Evolutionary conservation across 2,888 invertebrate species (phyloP).

Genomic region (Coelinius sp.): DNA sequence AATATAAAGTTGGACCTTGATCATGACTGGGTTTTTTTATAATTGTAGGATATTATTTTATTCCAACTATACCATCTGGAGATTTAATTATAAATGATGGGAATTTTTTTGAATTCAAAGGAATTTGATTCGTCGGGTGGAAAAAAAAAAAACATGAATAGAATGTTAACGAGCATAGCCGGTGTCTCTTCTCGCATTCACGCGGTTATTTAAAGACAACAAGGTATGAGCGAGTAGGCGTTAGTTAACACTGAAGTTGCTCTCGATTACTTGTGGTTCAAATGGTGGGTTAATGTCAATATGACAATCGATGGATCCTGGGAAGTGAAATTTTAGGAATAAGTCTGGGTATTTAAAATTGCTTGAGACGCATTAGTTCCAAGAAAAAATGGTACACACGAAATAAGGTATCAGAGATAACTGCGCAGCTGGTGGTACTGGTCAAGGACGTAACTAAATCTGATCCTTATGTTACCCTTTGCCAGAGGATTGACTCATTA

Average conservation of each 20-base stretch:
- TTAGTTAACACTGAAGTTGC: conserved; percentile 24
- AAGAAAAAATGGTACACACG: too few species aligned
- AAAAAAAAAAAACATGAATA: not conserved
- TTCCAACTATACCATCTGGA: not conserved
- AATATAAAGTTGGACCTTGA: too few species aligned
- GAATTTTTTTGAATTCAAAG: conserved; percentile 1
- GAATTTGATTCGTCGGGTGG: not conserved
- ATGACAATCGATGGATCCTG: not conserved
- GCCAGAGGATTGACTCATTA: not conserved
- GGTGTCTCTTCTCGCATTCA: conserved; percentile 2
- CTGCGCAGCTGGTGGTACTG: not conserved
- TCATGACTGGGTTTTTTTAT: too few species aligned
- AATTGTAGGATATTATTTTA: not conserved
- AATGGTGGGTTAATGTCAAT: not conserved
- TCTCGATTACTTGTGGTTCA: conserved; percentile 9
- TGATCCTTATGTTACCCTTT: not conserved
- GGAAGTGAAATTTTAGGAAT: too few species aligned
- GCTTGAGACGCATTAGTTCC: too few species aligned
- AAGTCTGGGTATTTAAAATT: too few species aligned
- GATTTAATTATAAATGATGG: not conserved
- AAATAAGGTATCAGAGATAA: too few species aligned
- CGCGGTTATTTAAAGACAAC: conserved; percentile 38
- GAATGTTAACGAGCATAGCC: conserved; percentile 1
- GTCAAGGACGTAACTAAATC: conserved; percentile 5
- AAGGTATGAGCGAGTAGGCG: conserved; percentile 26